Evolutionary conservation across 2,797 vertebrate genomes (phyloP), one percentile per base, ranked within the genome.

Genomic region (Danio kyathit): DNA sequence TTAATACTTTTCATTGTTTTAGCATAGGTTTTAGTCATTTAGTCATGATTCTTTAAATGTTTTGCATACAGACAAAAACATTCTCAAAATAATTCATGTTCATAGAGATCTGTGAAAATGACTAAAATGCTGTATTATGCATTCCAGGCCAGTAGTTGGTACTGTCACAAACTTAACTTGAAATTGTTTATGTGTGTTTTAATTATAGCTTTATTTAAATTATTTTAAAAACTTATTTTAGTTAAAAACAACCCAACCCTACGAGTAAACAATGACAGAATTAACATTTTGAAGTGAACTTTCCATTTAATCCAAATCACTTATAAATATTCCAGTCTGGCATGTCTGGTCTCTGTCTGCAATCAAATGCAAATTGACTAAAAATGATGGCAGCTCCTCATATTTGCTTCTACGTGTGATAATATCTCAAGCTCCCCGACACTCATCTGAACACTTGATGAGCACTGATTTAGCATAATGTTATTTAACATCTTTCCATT

Each of bases 401-500:
- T 29, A 44, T 69, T 74, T 79, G 54, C 46, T 44, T 79, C 61
- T 61, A 7, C 19, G 5, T 67, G 7, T 77, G 38, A 57, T 57
- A 57, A 67, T 76, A 14, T 56, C 40, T 54, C 60, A 69, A 51
- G 63, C 61, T 41, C 61, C 57, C 44, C 61, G 75, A 60, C 52
- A 52, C 75, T 66, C 59, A 17, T 67, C n/a, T 49, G 67, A 57
- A 74, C 71, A 70, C 77, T 85, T 82, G 72, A 84, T 76, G 70
- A 41, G 48, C 65, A 79, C 43, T 64, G 51, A 66, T 83, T 82
- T 78, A 51, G 74, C 79, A 63, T 82, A 74, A 82, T 73, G 64
- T 61, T 74, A 63, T 71, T 85, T 78, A 65, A 67, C 71, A 75
- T 44, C 52, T 82, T 54, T 17, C 56, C 56, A 77, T 84, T 84